These are phyloP conservation scores for Diaprepes abbreviatus DNA, from an alignment of 2,888 invertebrate species.

Conservation along the genomic window DNA sequence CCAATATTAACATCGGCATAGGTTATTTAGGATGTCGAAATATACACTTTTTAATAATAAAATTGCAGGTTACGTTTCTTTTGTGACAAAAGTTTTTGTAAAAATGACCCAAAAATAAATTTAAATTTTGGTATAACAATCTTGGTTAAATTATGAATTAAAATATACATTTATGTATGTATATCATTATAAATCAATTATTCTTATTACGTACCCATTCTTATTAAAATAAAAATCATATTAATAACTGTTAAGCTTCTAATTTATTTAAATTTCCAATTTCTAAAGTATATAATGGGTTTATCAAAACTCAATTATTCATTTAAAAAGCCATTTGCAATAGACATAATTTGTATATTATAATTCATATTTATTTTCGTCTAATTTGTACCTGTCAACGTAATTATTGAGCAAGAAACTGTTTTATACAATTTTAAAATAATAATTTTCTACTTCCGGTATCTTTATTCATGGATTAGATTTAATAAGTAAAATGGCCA, in stretches of 20 bases:
- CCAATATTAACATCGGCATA: too few relatives aligned
- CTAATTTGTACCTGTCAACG: constrained; percentile 12
- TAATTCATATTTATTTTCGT: constrained; percentile 5
- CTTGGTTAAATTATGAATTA: too few relatives aligned
- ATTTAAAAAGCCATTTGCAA: not conserved
- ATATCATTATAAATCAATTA: too few relatives aligned
- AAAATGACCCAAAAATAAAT: too few relatives aligned
- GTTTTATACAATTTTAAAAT: not conserved
- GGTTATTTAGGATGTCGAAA: too few relatives aligned
- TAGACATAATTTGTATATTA: not conserved
- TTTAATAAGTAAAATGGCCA: constrained; percentile 2
- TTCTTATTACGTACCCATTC: not conserved
- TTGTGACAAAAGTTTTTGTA: too few relatives aligned
- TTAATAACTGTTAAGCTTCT: not conserved
- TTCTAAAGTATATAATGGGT: not conserved
- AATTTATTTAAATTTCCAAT: not conserved
- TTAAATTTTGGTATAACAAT: too few relatives aligned
- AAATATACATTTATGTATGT: too few relatives aligned
- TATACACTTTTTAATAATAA: too few relatives aligned
- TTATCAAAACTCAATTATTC: not conserved
- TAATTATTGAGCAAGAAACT: constrained; percentile 1
- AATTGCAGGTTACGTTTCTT: too few relatives aligned
- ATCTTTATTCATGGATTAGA: not conserved
- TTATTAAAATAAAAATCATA: not conserved
- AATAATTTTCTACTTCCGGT: not conserved